phyloP scores from a whole-genome alignment of 2,113 vertebrate species.

The Pipra filicauda region DNA sequence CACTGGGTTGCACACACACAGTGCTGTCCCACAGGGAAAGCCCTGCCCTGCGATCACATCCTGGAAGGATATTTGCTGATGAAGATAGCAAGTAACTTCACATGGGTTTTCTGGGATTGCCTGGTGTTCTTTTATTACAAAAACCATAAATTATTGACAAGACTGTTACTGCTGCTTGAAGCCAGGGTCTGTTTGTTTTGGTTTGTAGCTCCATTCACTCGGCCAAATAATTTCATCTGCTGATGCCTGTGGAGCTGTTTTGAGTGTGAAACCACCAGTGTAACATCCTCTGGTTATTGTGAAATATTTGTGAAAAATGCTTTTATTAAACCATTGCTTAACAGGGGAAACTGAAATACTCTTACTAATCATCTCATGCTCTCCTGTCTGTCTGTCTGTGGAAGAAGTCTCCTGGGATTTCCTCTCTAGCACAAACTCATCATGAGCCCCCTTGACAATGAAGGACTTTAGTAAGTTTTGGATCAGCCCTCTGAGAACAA shows the following conservation, averaged over 20 bases:
- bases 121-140: slow-evolving; percentile 6
- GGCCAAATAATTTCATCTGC: slow-evolving; percentile 8
- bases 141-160: not conserved
- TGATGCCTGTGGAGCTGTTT: slow-evolving; percentile 14
- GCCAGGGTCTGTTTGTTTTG: slow-evolving; percentile 48
- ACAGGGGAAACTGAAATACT: slow-evolving; percentile 29
- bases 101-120: not conserved
- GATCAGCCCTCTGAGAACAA: not conserved
- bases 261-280: slow-evolving; percentile 23
- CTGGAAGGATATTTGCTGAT: slow-evolving; percentile 28
- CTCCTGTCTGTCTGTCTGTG: not conserved
- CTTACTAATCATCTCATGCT: slow-evolving; percentile 21
- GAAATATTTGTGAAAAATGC: slow-evolving; percentile 45
- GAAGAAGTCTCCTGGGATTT: not conserved
- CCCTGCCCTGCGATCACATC: not conserved
- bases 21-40: not conserved
- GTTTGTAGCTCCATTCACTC: slow-evolving; percentile 18
- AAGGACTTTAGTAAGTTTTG: not conserved
- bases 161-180: not conserved
- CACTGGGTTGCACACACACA: not conserved
- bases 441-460: not conserved
- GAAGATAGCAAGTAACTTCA: not conserved
- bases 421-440: not conserved
- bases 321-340: slow-evolving; percentile 44
- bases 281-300: slow-evolving; percentile 34